Conservation (phyloP, 2,797 vertebrate species). For the Cyclopterus lumpus region DNA sequence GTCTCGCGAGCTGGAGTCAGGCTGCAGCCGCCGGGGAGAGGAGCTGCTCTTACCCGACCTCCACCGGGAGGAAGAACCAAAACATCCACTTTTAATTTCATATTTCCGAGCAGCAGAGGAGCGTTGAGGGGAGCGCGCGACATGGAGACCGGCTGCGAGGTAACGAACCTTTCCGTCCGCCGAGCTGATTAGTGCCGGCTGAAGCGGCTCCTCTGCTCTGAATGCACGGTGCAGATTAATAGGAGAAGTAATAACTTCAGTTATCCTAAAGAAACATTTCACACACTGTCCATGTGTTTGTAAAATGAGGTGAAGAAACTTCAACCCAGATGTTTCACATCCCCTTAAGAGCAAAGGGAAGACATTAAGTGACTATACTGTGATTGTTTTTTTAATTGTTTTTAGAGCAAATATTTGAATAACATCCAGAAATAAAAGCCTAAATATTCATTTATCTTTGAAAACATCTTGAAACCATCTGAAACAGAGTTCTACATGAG, state of each 20-base stretch:
- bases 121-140: neutral
- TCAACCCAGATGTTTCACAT: too few relatives aligned
- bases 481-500: neutral
- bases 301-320: neutral
- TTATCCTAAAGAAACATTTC: neutral
- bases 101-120: constrained; percentile 25
- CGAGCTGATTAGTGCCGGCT: too few relatives aligned
- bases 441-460: neutral
- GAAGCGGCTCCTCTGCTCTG: too few relatives aligned
- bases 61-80: too few relatives aligned
- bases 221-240: too few relatives aligned
- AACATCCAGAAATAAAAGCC: neutral
- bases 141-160: constrained; percentile 63
- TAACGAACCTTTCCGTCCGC: constrained; percentile 20
- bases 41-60: too few relatives aligned
- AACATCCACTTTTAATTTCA: too few relatives aligned
- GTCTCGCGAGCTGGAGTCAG: constrained; percentile 58
- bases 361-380: too few relatives aligned
- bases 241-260: too few relatives aligned
- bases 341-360: too few relatives aligned
- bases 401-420: neutral
- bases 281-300: neutral
- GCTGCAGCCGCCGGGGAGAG: constrained; percentile 21
- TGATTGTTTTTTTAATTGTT: neutral
- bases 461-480: neutral